Conservation (phyloP, 2,797 vertebrate genomes). For the Myiothlypis chrysogaster region DNA sequence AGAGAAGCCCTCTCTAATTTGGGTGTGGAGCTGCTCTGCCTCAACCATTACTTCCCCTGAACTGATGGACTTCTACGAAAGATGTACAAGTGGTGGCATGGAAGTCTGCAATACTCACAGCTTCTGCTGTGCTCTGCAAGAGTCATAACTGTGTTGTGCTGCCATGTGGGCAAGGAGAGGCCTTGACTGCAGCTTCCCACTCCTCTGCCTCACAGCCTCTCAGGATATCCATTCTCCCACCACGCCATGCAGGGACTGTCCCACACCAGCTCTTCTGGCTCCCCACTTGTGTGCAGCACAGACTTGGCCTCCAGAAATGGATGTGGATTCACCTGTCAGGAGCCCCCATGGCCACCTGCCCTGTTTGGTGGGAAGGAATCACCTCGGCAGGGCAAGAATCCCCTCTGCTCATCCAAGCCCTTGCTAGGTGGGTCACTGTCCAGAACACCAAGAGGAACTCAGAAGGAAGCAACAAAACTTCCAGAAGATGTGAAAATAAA, state of each 20-base stretch:
- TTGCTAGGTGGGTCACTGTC: neutral
- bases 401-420: neutral
- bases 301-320: neutral
- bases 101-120: neutral
- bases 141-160: neutral
- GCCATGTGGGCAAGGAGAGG: rapidly evolving
- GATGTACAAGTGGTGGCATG: rapidly evolving
- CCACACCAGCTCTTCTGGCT: neutral
- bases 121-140: neutral
- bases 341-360: neutral
- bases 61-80: neutral
- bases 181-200: neutral
- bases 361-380: neutral
- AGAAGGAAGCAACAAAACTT: neutral
- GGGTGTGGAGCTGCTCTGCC: neutral
- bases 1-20: neutral
- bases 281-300: rapidly evolving
- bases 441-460: neutral
- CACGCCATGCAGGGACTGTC: rapidly evolving
- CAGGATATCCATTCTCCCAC: neutral
- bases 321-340: neutral
- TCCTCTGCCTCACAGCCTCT: neutral
- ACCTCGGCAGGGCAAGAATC: neutral
- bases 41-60: neutral
- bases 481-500: neutral